Percentiles rank a stretch among this genome's conserved stretches.
Conservation (phyloP, 2,797 vertebrate genomes). For the Otolemur crassicaudatus region DNA sequence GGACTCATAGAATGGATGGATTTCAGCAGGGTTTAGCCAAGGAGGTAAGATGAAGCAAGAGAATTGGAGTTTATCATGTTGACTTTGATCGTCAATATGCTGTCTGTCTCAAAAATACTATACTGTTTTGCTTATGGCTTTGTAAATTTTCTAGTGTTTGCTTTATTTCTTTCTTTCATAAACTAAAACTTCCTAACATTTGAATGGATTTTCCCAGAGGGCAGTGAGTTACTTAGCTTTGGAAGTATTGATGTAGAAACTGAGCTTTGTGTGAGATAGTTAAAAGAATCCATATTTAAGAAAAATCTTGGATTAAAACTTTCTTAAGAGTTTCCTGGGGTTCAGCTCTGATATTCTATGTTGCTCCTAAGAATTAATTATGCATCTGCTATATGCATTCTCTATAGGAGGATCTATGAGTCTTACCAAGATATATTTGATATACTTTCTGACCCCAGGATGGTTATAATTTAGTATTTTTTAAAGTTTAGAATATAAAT, state of each 20-base stretch:
- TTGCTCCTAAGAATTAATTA: not conserved
- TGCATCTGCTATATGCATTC: not conserved
- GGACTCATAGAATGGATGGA: not conserved
- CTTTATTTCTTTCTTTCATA: not conserved
- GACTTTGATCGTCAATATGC: not conserved
- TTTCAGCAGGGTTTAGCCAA: not conserved
- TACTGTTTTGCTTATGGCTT: slow-evolving; percentile 13
- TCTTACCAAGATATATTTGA: not conserved
- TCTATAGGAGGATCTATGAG: not conserved
- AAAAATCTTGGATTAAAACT: not conserved
- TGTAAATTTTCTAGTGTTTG: not conserved
- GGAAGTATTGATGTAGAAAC: not conserved
- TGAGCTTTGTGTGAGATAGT: not conserved
- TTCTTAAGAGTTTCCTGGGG: not conserved
- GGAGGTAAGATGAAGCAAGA: not conserved
- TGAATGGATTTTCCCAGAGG: not conserved
- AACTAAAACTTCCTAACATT: slow-evolving; percentile 13
- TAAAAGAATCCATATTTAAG: slow-evolving; percentile 20
- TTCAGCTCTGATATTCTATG: not conserved
- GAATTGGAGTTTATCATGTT: not conserved
- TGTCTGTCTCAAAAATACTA: not conserved
- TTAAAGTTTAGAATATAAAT: slow-evolving; percentile 12
- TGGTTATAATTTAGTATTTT: slow-evolving; percentile 13
- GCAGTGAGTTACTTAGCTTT: not conserved
- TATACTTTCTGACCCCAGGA: not conserved